These are phyloP conservation scores for Serrognathus titanus DNA, from an alignment of 2,888 invertebrate species.

Conservation along the genomic window DNA sequence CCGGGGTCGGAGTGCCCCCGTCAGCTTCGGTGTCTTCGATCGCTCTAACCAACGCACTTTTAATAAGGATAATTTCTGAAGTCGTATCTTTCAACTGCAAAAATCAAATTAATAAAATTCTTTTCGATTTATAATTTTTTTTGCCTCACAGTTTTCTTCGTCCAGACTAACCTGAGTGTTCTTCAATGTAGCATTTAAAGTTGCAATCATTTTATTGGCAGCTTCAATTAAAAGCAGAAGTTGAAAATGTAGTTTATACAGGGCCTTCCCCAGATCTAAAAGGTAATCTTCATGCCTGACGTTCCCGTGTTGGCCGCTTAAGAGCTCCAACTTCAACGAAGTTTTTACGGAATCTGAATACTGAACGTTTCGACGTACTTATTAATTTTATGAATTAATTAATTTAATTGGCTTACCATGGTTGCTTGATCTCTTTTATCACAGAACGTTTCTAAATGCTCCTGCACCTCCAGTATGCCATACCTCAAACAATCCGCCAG, in stretches of 20 bases:
- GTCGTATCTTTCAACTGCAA: conserved; percentile 62
- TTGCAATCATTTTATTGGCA: conserved; percentile 77
- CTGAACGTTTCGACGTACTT: conserved; percentile 46
- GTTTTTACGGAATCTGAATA: conserved; percentile 80
- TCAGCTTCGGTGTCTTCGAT: conserved; percentile 63
- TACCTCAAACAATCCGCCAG: conserved; percentile 82
- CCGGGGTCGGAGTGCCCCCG: conserved; percentile 61
- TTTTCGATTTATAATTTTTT: too few relatives aligned
- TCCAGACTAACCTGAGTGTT: conserved; percentile 53
- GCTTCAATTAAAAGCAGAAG: conserved; percentile 84
- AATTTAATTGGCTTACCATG: conserved; percentile 57
- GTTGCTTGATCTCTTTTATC: conserved; percentile 86
- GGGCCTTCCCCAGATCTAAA: conserved; percentile 77
- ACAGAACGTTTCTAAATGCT: conserved; percentile 92
- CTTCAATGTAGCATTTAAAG: conserved; percentile 58
- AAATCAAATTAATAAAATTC: conserved; percentile 5
- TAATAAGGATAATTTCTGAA: conserved; percentile 57
- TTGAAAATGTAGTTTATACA: conserved; percentile 93
- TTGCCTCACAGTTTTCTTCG: too few relatives aligned
- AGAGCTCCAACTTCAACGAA: conserved; percentile 70
- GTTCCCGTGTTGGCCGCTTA: conserved; percentile 54
- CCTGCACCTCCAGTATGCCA: conserved; percentile 88
- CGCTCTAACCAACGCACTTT: conserved; percentile 57
- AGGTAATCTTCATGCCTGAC: conserved; percentile 65
- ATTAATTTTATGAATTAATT: background rate